A percentile compares a stretch with the other conserved stretches of the same genome.
These are phyloP conservation scores for Centrocercus urophasianus DNA, from an alignment of 2,113 vertebrate genomes.

Conservation along the genomic window DNA sequence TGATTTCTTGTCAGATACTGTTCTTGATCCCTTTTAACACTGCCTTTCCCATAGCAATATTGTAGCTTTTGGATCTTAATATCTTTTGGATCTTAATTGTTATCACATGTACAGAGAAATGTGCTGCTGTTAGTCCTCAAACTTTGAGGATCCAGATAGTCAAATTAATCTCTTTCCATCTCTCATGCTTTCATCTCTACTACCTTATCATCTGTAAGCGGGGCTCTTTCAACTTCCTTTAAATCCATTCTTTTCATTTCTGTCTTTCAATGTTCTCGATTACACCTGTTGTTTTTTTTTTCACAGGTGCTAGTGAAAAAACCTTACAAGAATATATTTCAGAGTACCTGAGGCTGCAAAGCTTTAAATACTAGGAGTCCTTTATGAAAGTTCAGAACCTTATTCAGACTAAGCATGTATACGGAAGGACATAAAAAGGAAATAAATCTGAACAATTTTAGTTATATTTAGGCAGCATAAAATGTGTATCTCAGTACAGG, in stretches of 20 bases:
- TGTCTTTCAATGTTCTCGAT: not conserved
- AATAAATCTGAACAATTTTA: not conserved
- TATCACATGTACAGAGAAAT: not conserved
- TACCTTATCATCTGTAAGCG: not conserved
- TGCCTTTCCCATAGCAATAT: not conserved
- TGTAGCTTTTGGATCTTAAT: not conserved
- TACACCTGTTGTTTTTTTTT: not conserved
- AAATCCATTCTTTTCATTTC: not conserved
- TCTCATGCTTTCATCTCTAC: not conserved
- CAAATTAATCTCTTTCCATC: not conserved
- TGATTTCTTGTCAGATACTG: not conserved
- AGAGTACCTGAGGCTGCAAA: not conserved
- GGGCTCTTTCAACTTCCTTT: not conserved
- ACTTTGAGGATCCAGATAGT: not conserved
- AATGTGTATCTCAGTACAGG: not conserved
- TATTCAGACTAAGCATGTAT: not conserved
- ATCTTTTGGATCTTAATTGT: not conserved
- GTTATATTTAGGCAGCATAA: not conserved
- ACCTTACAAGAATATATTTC: not conserved
- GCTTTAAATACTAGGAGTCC: not conserved
- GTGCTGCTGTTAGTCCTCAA: not conserved
- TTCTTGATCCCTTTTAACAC: not conserved
- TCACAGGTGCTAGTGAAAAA: not conserved
- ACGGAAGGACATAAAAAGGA: not conserved
- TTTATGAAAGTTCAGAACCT: not conserved